These are phyloP conservation scores for Drosophila arawakana DNA, from an alignment of 1,140 invertebrate genomes.

Conservation along the genomic window DNA sequence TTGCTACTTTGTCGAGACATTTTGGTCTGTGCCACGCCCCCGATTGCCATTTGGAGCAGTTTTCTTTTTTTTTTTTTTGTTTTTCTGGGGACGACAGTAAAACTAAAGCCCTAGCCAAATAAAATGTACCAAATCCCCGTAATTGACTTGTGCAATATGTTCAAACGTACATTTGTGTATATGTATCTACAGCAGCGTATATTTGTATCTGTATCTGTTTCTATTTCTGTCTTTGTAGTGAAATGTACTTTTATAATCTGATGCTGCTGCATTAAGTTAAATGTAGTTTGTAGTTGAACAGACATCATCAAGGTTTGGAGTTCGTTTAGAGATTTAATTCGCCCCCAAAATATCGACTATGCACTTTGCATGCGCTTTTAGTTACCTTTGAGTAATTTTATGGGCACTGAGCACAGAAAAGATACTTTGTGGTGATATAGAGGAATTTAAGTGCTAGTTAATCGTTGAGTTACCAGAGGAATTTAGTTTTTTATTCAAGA, in stretches of 20 bases:
- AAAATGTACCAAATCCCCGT: constrained; percentile 76
- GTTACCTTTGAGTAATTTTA: constrained; percentile 41
- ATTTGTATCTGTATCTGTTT: constrained; percentile 13
- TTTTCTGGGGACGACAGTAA: constrained; percentile 24
- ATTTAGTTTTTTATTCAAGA: no score
- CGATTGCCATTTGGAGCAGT: constrained; percentile 11
- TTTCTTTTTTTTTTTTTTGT: background rate
- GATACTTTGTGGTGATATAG: no score
- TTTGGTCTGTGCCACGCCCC: constrained; percentile 17
- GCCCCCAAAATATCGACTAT: background rate
- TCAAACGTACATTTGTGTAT: constrained; percentile 43
- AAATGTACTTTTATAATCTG: constrained; percentile 43
- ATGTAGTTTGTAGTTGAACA: constrained; percentile 37
- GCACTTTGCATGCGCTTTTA: constrained; percentile 47
- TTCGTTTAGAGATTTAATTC: background rate
- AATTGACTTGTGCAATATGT: constrained; percentile 78
- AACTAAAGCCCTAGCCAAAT: constrained; percentile 69
- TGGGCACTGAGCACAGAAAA: no score
- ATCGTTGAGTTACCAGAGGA: no score
- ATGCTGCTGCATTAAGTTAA: constrained; percentile 46
- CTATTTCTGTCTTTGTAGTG: constrained; percentile 32
- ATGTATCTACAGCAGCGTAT: constrained; percentile 8
- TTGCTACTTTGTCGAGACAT: constrained; percentile 50
- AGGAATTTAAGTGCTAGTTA: no score
- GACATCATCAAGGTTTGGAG: background rate